Percentiles rank a stretch among this genome's conserved stretches.
Evolutionary conservation across 2,797 vertebrate genomes (phyloP).

Genomic region (Sebastes elongatus): DNA sequence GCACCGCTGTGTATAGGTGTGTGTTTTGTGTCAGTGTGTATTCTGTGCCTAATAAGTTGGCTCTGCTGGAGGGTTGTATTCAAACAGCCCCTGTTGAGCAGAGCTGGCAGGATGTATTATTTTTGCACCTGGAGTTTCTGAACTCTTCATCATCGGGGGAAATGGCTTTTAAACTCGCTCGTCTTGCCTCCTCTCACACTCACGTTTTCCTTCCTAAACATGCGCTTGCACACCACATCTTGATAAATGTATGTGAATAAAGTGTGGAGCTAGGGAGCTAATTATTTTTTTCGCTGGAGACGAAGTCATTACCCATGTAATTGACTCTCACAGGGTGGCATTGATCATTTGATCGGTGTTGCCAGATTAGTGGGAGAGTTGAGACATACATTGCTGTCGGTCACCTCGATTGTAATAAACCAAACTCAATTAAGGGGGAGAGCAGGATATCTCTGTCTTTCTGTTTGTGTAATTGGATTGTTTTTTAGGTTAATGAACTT

Average conservation of each 20-base stretch:
- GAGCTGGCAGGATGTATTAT: neutral
- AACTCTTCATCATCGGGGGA: conserved; percentile 27
- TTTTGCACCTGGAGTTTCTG: conserved; percentile 11
- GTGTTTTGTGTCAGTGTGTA: conserved; percentile 9
- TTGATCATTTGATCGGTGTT: conserved; percentile 44
- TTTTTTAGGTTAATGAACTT: conserved; percentile 11
- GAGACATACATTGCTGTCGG: neutral
- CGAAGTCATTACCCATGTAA: conserved; percentile 24
- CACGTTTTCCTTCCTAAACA: neutral
- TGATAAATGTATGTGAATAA: conserved; percentile 26
- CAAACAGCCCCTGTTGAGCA: conserved; percentile 29
- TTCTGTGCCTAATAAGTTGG: neutral
- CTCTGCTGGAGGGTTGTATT: conserved; percentile 23
- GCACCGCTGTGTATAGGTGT: conserved; percentile 3
- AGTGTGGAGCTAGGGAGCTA: conserved; percentile 11
- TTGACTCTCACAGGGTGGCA: conserved; percentile 9
- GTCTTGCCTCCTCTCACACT: neutral
- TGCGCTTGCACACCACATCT: neutral
- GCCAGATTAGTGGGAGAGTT: neutral
- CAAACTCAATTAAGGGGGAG: conserved; percentile 1
- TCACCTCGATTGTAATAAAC: conserved; percentile 12
- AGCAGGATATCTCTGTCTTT: neutral
- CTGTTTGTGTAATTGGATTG: neutral
- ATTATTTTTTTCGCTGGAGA: conserved; percentile 37
- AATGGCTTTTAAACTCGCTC: conserved; percentile 8